phyloP scores from a whole-genome alignment of 2,113 vertebrate genomes.

The Atrichornis clamosus region DNA sequence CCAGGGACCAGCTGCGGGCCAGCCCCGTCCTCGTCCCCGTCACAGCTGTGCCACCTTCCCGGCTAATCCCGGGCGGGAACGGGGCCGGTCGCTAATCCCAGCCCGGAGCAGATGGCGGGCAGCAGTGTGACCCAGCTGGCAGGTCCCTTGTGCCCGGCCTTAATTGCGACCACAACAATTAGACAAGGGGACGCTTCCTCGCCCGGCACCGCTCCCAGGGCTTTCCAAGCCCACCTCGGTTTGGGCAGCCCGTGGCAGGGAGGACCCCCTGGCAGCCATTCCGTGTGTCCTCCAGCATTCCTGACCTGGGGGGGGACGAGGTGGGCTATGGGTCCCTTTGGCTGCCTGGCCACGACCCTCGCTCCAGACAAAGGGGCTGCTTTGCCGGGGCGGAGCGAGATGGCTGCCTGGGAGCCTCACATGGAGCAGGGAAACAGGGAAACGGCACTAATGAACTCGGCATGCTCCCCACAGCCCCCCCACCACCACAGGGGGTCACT shows the following conservation, averaged over 20 bases:
- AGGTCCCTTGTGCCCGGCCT: neutral
- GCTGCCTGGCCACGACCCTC: neutral
- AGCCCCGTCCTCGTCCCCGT: neutral
- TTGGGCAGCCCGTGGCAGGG: neutral
- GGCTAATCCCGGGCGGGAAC: neutral
- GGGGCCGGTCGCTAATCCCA: constrained; percentile 19
- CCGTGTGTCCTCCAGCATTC: fast-evolving
- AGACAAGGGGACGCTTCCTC: neutral
- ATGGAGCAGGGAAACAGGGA: neutral
- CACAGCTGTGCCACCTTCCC: neutral
- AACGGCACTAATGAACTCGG: neutral
- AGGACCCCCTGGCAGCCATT: fast-evolving
- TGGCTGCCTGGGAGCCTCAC: neutral
- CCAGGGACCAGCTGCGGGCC: neutral
- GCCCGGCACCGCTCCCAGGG: fast-evolving
- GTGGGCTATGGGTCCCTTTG: neutral
- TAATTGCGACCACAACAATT: neutral
- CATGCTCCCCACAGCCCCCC: neutral
- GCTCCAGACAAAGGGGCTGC: constrained; percentile 26
- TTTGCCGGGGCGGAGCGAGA: constrained; percentile 16
- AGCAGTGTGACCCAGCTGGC: constrained; percentile 35
- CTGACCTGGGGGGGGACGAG: neutral
- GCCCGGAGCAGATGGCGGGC: constrained; percentile 31
- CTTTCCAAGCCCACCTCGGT: fast-evolving
- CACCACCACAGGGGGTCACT: fast-evolving